These are phyloP conservation scores for Gallinago paraguaiae DNA, from an alignment of 2,113 vertebrate genomes.

Conservation along the genomic window DNA sequence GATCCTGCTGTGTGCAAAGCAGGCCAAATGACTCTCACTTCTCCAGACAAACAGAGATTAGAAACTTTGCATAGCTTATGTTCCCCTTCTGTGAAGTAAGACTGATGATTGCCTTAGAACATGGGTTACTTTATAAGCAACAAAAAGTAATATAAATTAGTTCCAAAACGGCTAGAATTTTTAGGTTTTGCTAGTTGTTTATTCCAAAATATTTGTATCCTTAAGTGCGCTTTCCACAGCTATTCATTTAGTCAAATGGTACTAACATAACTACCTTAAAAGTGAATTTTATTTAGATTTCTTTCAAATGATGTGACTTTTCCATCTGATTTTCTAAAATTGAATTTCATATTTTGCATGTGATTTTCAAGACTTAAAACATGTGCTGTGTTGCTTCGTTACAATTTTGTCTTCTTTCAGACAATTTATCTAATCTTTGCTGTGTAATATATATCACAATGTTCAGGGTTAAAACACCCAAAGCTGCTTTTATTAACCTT, in stretches of 20 bases:
- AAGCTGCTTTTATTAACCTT: neutral
- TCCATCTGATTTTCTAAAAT: neutral
- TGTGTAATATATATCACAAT: neutral
- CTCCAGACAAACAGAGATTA: neutral
- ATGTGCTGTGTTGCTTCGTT: neutral
- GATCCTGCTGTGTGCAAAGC: neutral
- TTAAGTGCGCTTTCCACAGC: neutral
- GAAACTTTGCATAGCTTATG: neutral
- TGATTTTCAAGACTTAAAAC: neutral
- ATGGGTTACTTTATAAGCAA: neutral
- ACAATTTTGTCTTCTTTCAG: neutral
- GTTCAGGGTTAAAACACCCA: neutral
- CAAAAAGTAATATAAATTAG: neutral
- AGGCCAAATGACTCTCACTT: neutral
- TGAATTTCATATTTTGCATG: neutral
- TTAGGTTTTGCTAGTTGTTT: neutral
- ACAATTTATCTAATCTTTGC: neutral
- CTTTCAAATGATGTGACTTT: neutral
- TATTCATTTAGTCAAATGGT: neutral
- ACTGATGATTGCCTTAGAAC: neutral
- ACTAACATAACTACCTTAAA: neutral
- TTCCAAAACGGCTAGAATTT: neutral
- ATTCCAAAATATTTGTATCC: neutral
- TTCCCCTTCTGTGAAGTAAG: neutral
- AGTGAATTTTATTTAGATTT: neutral